These are phyloP conservation scores for Ricordea florida DNA, from an alignment of 92 coral and sea anemone genomes.

Conservation along the genomic window DNA sequence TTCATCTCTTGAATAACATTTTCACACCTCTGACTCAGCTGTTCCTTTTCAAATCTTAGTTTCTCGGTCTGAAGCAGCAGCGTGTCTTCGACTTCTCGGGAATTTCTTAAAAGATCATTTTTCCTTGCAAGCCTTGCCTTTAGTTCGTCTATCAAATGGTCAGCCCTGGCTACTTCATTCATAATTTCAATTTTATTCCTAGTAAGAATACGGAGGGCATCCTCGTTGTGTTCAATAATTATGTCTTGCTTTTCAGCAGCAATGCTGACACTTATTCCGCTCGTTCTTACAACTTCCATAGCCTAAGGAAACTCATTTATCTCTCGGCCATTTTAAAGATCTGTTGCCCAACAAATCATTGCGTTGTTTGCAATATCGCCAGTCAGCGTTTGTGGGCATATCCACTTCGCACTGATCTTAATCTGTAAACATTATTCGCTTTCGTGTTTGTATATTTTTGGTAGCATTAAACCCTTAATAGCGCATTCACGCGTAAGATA, in stretches of 20 bases:
- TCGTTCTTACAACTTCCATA: neutral
- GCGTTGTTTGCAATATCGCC: too few species aligned
- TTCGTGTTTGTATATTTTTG: too few species aligned
- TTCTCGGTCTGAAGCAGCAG: conserved; percentile 35
- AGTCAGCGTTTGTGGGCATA: too few species aligned
- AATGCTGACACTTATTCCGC: conserved; percentile 1
- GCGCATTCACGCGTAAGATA: too few species aligned
- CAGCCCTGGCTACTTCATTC: conserved; percentile 47
- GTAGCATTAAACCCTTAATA: too few species aligned
- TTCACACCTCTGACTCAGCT: conserved; percentile 30
- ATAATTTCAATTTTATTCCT: conserved; percentile 26
- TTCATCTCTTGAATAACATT: conserved; percentile 22
- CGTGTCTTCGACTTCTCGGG: conserved; percentile 20
- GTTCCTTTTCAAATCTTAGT: conserved; percentile 35
- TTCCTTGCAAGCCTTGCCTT: conserved; percentile 36
- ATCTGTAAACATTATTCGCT: too few species aligned
- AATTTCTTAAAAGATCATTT: conserved; percentile 7
- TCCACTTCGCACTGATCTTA: too few species aligned
- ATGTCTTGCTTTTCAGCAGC: conserved; percentile 15
- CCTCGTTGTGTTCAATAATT: conserved; percentile 13
- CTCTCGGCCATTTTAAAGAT: too few species aligned
- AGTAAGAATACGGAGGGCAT: conserved; percentile 3
- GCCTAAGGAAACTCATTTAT: neutral
- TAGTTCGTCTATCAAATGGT: conserved; percentile 27
- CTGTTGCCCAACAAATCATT: too few species aligned